These are phyloP conservation scores for Scleropages formosus DNA, from an alignment of 2,797 vertebrate genomes.

Conservation along the genomic window DNA sequence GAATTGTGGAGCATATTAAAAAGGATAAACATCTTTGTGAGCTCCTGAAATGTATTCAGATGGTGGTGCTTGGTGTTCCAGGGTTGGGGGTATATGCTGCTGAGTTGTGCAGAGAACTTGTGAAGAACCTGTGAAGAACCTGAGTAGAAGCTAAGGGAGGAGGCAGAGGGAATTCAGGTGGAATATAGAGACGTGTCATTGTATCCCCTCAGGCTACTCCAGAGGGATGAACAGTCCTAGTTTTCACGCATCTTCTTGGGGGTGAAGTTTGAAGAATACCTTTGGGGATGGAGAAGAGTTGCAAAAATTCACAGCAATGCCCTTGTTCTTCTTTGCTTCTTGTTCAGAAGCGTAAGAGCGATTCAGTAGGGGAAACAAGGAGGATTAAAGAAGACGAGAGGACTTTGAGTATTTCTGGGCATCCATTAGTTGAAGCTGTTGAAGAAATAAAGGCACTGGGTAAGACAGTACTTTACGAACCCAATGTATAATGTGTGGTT, in stretches of 20 bases:
- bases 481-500: too few species aligned
- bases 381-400: background rate
- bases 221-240: background rate
- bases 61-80: background rate
- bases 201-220: background rate
- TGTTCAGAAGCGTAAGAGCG: background rate
- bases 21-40: constrained; percentile 6
- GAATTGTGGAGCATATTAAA: constrained; percentile 6
- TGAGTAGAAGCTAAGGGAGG: background rate
- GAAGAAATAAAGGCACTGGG: too few species aligned
- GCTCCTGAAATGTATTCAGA: background rate
- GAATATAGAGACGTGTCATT: background rate
- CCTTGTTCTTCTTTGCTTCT: background rate
- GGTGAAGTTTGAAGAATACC: background rate
- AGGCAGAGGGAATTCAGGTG: background rate
- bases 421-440: too few species aligned
- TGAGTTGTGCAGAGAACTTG: background rate
- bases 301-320: background rate
- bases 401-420: background rate
- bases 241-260: constrained; percentile 3
- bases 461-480: too few species aligned
- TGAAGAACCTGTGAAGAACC: too few species aligned
- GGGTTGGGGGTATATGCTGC: background rate
- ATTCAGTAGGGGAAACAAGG: background rate
- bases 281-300: background rate